Conservation (phyloP, 2,797 vertebrate species). For the Enteromius anoplus region DNA sequence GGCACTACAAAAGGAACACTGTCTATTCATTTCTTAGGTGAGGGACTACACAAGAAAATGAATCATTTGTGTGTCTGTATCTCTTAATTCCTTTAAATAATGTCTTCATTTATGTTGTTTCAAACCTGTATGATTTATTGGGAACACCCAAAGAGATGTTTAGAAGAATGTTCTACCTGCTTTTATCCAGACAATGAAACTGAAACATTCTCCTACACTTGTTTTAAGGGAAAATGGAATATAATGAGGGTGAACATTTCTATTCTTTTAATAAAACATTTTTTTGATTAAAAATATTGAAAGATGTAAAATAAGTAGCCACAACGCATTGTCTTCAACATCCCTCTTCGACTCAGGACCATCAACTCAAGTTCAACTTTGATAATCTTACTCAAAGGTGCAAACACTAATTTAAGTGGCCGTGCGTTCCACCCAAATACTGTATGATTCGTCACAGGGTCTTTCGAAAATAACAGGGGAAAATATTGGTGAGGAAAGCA, state of each 20-base stretch:
- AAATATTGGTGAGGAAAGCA: conserved; percentile 3
- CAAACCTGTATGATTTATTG: background rate
- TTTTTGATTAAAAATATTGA: background rate
- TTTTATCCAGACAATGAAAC: background rate
- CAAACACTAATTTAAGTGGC: background rate
- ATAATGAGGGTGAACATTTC: background rate
- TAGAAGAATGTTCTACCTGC: background rate
- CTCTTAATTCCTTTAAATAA: background rate
- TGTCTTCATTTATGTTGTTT: background rate
- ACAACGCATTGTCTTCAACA: background rate
- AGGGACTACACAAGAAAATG: background rate
- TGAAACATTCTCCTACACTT: background rate
- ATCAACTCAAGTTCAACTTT: background rate
- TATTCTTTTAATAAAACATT: background rate
- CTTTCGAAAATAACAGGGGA: background rate
- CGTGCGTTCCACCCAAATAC: background rate
- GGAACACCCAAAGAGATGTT: background rate
- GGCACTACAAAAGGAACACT: background rate
- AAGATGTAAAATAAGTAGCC: background rate
- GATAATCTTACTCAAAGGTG: conserved; percentile 1
- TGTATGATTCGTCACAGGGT: background rate
- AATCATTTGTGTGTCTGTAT: background rate
- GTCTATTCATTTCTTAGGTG: background rate
- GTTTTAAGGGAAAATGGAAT: background rate
- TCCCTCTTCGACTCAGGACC: background rate